phyloP scores from a whole-genome alignment of 2,797 vertebrate species.

The Chlorospingus flavigularis region DNA sequence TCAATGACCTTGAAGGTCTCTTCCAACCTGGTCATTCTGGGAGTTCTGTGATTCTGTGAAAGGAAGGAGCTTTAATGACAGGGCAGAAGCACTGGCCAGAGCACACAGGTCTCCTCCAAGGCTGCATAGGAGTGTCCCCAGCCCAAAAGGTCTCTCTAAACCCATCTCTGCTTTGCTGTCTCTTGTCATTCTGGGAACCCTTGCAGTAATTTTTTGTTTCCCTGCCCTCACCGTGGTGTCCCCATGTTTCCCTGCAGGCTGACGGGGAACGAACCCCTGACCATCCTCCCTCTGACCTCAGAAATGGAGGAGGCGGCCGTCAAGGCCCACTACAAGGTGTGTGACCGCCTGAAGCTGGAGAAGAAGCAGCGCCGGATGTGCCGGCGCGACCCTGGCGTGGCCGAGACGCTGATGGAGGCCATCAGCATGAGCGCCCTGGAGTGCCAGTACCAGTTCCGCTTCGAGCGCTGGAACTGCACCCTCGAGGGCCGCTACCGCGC shows the following conservation, averaged over 20 bases:
- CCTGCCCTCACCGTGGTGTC: rapidly evolving
- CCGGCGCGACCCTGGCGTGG: conserved; percentile 94
- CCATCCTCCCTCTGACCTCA: conserved; percentile 92
- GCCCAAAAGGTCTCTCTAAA: no score
- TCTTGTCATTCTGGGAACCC: background rate
- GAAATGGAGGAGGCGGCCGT: conserved; percentile 87
- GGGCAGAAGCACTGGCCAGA: no score
- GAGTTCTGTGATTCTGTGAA: background rate
- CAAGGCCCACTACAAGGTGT: conserved; percentile 95
- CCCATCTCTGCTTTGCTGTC: background rate
- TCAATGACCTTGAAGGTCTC: background rate
- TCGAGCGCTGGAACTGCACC: conserved; percentile 98
- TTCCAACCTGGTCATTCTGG: background rate
- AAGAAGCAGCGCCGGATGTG: conserved; percentile 98
- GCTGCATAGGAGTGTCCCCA: no score
- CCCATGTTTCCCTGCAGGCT: conserved; percentile 75
- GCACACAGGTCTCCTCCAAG: no score
- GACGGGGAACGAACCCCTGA: conserved; percentile 96
- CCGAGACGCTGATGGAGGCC: conserved; percentile 94
- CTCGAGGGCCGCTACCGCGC: conserved; percentile 91
- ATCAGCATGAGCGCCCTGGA: conserved; percentile 96
- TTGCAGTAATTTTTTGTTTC: rapidly evolving
- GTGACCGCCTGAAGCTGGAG: conserved; percentile 96
- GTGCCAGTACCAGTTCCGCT: conserved; percentile 98
- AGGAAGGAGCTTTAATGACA: no score